Percentiles rank a stretch among this genome's conserved stretches.
phyloP scores from a whole-genome alignment of 2,113 vertebrate species.

The Heliornis fulica region DNA sequence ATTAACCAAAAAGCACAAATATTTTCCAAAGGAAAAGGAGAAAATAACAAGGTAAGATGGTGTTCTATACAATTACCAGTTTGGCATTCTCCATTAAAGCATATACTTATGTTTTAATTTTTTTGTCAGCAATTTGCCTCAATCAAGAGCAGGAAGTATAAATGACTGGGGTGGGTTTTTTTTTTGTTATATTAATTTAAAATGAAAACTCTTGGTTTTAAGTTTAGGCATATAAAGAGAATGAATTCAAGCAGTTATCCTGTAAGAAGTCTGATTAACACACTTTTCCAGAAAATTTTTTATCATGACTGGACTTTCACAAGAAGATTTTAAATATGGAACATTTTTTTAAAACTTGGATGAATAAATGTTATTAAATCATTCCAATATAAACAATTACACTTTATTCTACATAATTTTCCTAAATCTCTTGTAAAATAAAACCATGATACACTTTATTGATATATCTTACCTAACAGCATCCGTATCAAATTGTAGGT shows the following conservation, averaged over 20 bases:
- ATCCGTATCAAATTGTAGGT: constrained; percentile 95
- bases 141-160: neutral
- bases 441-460: neutral
- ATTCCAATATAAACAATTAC: neutral
- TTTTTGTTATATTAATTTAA: neutral
- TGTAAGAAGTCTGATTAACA: neutral
- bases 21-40: neutral
- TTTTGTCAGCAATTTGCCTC: neutral
- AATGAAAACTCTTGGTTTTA: neutral
- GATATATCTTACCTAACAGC: constrained; percentile 85
- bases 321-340: neutral
- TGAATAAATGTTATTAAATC: neutral
- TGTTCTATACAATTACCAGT: neutral
- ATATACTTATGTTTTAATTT: neutral
- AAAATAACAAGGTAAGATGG: neutral
- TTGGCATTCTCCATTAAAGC: neutral
- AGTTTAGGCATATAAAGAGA: neutral
- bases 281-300: neutral
- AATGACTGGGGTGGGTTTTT: neutral
- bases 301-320: neutral
- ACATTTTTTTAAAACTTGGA: neutral
- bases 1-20: neutral
- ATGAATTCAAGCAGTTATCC: neutral
- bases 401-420: neutral
- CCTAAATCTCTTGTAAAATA: neutral